Percentiles rank a stretch among this genome's conserved stretches.
phyloP scores from a whole-genome alignment of 2,888 invertebrate species.

The Campoplex capitator region DNA sequence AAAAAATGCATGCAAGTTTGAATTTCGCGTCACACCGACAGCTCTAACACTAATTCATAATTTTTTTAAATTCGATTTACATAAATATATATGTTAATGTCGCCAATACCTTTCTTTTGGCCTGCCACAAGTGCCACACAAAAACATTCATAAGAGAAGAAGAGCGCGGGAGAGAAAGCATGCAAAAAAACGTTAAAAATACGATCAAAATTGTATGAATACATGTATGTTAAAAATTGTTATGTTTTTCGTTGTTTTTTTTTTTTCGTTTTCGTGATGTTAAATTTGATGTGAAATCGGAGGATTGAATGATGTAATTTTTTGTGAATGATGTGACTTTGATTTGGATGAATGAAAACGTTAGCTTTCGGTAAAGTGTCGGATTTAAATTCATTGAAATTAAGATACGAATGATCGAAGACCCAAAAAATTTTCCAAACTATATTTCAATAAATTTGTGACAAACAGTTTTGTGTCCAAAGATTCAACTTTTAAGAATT shows the following conservation, averaged over 20 bases:
- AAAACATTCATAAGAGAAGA: constrained; percentile 90
- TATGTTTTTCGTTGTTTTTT: constrained; percentile 47
- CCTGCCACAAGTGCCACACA: constrained; percentile 90
- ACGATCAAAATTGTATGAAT: constrained; percentile 81
- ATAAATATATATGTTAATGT: constrained; percentile 83
- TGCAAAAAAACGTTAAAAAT: constrained; percentile 86
- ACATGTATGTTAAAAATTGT: constrained; percentile 56
- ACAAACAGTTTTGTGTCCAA: neutral
- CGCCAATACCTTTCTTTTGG: constrained; percentile 88
- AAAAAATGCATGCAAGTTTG: neutral
- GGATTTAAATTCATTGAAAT: neutral
- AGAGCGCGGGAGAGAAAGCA: constrained; percentile 89
- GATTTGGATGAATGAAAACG: neutral
- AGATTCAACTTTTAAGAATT: neutral
- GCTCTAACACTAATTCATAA: neutral
- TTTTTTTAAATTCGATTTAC: constrained; percentile 66
- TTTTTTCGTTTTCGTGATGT: neutral
- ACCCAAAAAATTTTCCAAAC: neutral
- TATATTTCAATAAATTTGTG: neutral
- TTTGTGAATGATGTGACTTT: neutral
- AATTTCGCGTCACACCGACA: neutral
- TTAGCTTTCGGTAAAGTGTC: neutral
- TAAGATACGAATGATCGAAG: too few species aligned
- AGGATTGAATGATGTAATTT: neutral
- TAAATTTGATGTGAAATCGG: neutral